A percentile compares a stretch with the other conserved stretches of the same genome.
These are phyloP conservation scores for Pachyrhynchus sulphureomaculatus DNA, from an alignment of 1,140 invertebrate genomes.

Conservation along the genomic window DNA sequence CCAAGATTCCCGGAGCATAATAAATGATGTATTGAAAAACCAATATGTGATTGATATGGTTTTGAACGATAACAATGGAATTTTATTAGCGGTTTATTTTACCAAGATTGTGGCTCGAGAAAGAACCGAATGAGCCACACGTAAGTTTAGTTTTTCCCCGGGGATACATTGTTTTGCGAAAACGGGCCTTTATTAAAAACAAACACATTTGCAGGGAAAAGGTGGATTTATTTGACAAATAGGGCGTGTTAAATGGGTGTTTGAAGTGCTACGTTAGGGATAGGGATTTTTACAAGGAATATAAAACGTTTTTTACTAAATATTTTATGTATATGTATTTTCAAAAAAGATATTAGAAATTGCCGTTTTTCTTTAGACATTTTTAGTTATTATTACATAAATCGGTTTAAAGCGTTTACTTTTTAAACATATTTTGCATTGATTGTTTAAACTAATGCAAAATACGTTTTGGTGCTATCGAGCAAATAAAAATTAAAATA, in stretches of 20 bases:
- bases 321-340: too few species aligned
- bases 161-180: constrained; percentile 12
- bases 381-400: too few species aligned
- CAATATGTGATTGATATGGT: constrained; percentile 28
- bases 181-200: constrained; percentile 29
- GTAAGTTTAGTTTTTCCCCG: constrained; percentile 6
- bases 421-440: too few species aligned
- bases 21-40: constrained; percentile 29
- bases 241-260: constrained; percentile 16
- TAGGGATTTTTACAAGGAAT: background rate
- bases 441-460: too few species aligned
- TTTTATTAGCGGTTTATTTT: constrained; percentile 29
- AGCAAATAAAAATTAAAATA: too few species aligned
- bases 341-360: too few species aligned
- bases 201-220: constrained; percentile 25
- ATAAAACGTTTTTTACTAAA: too few species aligned
- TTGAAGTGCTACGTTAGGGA: background rate
- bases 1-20: constrained; percentile 13
- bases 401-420: too few species aligned
- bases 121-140: constrained; percentile 5
- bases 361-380: too few species aligned
- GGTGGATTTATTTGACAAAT: constrained; percentile 21
- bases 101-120: constrained; percentile 11
- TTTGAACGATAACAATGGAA: constrained; percentile 27
- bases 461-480: too few species aligned